Conservation (phyloP, 2,113 vertebrate genomes). For the Myrmecophaga tridactyla region DNA sequence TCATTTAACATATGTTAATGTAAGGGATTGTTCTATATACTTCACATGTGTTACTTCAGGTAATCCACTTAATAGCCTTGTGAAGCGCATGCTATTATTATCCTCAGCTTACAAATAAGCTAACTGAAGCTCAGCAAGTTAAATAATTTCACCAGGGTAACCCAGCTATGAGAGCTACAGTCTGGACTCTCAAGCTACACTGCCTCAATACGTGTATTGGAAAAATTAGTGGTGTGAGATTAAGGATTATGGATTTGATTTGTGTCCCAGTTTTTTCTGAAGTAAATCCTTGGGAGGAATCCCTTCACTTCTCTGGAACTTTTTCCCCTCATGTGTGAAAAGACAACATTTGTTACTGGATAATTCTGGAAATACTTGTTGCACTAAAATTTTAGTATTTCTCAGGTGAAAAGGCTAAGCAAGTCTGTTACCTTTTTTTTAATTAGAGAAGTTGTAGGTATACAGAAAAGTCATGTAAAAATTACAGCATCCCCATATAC, state of each 20-base stretch:
- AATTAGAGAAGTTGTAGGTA: too few relatives aligned
- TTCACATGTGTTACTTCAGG: too few relatives aligned
- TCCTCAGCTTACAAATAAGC: too few relatives aligned
- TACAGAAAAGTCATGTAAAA: too few relatives aligned
- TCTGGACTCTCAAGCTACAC: not conserved
- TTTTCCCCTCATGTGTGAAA: not conserved
- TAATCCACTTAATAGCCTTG: too few relatives aligned
- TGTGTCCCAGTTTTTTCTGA: not conserved
- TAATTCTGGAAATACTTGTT: not conserved
- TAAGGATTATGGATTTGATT: not conserved
- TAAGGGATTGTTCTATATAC: too few relatives aligned
- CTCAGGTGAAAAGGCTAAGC: not conserved
- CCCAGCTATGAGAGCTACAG: too few relatives aligned
- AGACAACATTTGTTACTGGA: not conserved
- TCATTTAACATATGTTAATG: too few relatives aligned
- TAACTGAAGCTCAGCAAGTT: too few relatives aligned
- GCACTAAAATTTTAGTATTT: slow-evolving; percentile 20
- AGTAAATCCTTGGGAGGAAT: not conserved
- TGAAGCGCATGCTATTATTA: too few relatives aligned
- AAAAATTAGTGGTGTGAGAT: not conserved
- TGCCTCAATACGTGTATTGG: not conserved
- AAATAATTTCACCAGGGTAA: not conserved
- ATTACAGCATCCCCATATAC: too few relatives aligned
- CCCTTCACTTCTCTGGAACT: not conserved
- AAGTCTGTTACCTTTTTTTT: not conserved